phyloP scores from a whole-genome alignment of 2,797 vertebrate genomes.

The Paramormyrops hopkinsi region DNA sequence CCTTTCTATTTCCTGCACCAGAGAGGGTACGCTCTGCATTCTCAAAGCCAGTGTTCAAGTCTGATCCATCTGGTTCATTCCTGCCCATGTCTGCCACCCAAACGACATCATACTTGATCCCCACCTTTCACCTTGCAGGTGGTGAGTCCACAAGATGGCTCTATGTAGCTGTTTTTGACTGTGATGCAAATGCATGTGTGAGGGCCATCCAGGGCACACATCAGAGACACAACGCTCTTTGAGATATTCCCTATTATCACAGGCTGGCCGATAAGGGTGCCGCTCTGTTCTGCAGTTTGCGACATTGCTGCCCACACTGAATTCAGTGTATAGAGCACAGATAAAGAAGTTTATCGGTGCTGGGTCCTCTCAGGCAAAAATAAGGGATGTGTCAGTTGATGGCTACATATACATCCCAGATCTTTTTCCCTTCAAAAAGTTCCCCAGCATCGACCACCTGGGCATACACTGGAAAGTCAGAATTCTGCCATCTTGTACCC shows the following conservation, averaged over 20 bases:
- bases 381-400: not conserved
- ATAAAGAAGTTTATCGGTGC: not conserved
- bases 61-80: not conserved
- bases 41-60: not conserved
- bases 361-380: not conserved
- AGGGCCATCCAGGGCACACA: not conserved
- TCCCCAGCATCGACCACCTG: not conserved
- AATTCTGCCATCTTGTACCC: not conserved
- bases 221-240: not conserved
- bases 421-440: not conserved
- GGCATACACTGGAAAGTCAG: not conserved
- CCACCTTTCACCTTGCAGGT: not conserved
- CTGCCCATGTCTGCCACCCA: not conserved
- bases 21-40: not conserved
- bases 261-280: not conserved
- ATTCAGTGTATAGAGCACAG: not conserved
- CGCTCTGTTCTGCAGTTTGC: not conserved
- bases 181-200: not conserved
- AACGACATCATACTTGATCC: not conserved
- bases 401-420: not conserved
- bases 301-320: not conserved
- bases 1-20: not conserved
- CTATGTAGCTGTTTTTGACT: not conserved
- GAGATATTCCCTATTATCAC: conserved; percentile 9
- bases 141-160: not conserved